Evolutionary conservation across 2,797 vertebrate species (phyloP).

Genomic region (Cryptoblepharus egeriae): DNA sequence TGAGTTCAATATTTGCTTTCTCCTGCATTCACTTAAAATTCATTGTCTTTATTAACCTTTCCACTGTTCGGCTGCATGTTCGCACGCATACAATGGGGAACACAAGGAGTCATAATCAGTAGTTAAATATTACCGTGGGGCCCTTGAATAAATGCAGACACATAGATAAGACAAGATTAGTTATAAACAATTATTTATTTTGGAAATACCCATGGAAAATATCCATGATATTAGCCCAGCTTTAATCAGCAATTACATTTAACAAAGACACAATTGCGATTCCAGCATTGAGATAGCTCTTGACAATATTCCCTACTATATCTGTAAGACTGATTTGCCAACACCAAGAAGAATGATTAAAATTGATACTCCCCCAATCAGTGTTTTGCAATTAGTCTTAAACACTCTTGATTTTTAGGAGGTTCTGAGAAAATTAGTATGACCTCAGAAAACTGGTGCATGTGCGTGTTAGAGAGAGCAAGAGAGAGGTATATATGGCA

Average conservation of each 20-base stretch:
- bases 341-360: slow-evolving; percentile 29
- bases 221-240: slow-evolving; percentile 21
- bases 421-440: neutral
- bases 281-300: slow-evolving; percentile 4
- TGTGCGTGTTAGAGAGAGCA: neutral
- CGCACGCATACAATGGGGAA: slow-evolving; percentile 7
- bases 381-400: slow-evolving; percentile 1
- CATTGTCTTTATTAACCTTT: slow-evolving; percentile 43
- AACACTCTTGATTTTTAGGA: neutral
- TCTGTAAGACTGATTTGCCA: slow-evolving; percentile 17
- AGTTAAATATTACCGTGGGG: slow-evolving; percentile 30
- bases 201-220: slow-evolving; percentile 42
- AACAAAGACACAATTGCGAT: slow-evolving; percentile 7
- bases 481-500: neutral
- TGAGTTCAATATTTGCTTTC: slow-evolving; percentile 37
- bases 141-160: slow-evolving; percentile 14
- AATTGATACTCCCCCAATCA: neutral
- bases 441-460: neutral
- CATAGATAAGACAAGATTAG: slow-evolving; percentile 31
- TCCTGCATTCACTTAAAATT: slow-evolving; percentile 36
- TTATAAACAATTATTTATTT: slow-evolving; percentile 44
- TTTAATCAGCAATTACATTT: slow-evolving; percentile 33
- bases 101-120: slow-evolving; percentile 15
- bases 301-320: slow-evolving; percentile 10
- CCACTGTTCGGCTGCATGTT: slow-evolving; percentile 8